Base-by-base conservation (phyloP, 2,888 invertebrate species). In the Diloba caeruleocephala region DNA sequence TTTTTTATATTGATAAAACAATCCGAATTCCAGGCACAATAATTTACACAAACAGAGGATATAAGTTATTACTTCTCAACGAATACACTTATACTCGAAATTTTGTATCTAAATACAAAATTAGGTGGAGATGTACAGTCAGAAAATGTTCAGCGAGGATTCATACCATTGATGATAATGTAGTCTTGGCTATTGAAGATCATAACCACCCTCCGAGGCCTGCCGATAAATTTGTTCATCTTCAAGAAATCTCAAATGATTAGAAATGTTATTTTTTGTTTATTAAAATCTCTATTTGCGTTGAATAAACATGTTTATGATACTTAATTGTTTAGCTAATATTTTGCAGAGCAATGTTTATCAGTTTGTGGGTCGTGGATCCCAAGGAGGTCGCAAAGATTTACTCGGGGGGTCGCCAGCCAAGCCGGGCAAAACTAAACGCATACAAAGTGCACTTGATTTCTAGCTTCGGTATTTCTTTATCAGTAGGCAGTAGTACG, bases 71-170 rank as follows among this genome's bases (percentile, higher is more conserved):
- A 2, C 10, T 76, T 0, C 37, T 75, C 0, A 76, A 81, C 41
- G 73, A 73, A 0, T 80, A 67, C 21, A 64, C 68, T 0, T 84
- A 55, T 26, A 60, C 52, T 7, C 71, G 61, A 28, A 78, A 78
- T 45, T 59, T 19, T 17, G 67, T 58, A 0, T 64, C 71, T 0
- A 26, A 59, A 14, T 5, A 38, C 0, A 83, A 82, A 14, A 71
- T 55, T 8, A 73, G 81, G 31, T 84, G 84, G 82, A 69, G 82
- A 4, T 84, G 84, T 32, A 55, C 75, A 0, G 41, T 51, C 0
- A 53, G 81, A 10, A 39, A 45, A 0, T 84, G 84, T 37, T 71
- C 76, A 0, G 78, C 82, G 2, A 75, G 80, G 29, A 48, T 82
- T 0, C 78, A 81, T 34, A 84, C 83, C 0, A 12, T 76, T 1